Evolutionary conservation across 2,113 vertebrate genomes (phyloP).

Genomic region (Zootoca vivipara): DNA sequence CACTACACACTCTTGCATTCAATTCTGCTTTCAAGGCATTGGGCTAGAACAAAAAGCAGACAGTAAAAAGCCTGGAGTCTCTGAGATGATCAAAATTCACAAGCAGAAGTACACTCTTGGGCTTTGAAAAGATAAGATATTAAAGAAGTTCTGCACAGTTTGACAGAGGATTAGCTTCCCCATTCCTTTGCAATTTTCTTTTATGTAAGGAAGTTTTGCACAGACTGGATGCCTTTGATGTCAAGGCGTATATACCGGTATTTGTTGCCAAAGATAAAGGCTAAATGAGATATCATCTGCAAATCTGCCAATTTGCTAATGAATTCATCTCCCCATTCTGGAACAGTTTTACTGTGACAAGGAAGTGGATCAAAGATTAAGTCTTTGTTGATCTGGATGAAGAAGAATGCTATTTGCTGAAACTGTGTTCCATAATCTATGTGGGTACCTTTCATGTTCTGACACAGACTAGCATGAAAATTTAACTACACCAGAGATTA

Average conservation of each 20-base stretch:
- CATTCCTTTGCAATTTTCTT: neutral
- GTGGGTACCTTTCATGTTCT: neutral
- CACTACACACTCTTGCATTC: neutral
- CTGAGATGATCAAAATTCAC: neutral
- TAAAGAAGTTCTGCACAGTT: neutral
- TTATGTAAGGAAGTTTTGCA: neutral
- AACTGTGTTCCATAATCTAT: neutral
- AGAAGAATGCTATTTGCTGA: neutral
- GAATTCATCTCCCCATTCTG: neutral
- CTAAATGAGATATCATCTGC: neutral
- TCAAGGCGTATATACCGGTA: neutral
- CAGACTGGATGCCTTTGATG: neutral
- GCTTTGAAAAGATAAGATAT: constrained; percentile 3
- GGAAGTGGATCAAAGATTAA: neutral
- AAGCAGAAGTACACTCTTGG: neutral
- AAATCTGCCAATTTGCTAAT: neutral
- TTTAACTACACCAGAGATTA: neutral
- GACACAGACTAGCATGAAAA: neutral
- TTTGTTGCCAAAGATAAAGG: neutral
- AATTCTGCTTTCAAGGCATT: neutral
- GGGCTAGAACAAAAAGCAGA: neutral
- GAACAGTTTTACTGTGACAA: neutral
- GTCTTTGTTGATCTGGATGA: neutral
- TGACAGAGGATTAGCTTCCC: neutral
- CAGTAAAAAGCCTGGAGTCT: neutral